These are phyloP conservation scores for Periophthalmus modestus DNA, from an alignment of 2,113 vertebrate species.

Conservation along the genomic window DNA sequence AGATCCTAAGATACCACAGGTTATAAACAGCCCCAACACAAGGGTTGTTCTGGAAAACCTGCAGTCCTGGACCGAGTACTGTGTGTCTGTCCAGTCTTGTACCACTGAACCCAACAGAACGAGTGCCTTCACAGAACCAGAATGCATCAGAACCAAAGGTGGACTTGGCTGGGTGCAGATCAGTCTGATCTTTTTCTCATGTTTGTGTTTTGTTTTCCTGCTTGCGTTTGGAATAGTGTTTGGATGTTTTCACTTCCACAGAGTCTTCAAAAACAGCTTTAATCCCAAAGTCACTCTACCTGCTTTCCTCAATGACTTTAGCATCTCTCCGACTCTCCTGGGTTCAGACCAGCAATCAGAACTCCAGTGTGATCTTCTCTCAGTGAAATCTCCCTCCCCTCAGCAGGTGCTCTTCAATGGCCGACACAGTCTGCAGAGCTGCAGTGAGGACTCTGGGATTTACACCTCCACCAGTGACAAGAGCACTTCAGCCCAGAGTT, in stretches of 20 bases:
- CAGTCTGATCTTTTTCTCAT: not conserved
- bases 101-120: not conserved
- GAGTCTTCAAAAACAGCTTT: not conserved
- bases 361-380: not conserved
- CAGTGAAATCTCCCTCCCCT: not conserved
- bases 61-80: not conserved
- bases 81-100: not conserved
- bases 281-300: not conserved
- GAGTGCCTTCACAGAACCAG: not conserved
- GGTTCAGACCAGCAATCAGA: not conserved
- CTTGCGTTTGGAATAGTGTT: not conserved
- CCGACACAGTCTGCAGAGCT: not conserved
- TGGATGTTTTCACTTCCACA: not conserved
- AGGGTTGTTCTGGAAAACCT: not conserved
- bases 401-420: not conserved
- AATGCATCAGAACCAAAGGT: not conserved
- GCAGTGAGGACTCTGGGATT: not conserved
- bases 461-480: not conserved
- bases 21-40: not conserved
- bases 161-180: not conserved
- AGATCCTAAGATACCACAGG: not conserved
- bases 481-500: not conserved
- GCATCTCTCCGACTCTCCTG: not conserved
- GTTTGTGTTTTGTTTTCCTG: not conserved
- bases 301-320: not conserved